Conservation (phyloP, 2,797 vertebrate species). For the Sarcoramphus papa region DNA sequence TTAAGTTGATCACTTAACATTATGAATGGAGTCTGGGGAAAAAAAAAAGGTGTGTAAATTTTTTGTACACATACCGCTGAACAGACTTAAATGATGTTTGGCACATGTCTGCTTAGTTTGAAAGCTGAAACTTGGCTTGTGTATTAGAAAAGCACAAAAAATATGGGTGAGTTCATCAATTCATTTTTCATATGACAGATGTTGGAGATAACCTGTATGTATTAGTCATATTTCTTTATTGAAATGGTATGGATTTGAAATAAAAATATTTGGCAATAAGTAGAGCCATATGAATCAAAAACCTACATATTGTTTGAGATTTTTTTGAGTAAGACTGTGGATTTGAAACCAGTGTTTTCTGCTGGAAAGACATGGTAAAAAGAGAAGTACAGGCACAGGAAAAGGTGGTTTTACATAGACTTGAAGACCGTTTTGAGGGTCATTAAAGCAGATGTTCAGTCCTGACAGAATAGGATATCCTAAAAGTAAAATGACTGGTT, state of each 20-base stretch:
- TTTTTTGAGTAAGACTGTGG: not conserved
- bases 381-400: not conserved
- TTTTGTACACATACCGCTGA: not conserved
- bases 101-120: not conserved
- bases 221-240: not conserved
- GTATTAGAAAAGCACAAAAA: not conserved
- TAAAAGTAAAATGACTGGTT: conserved; percentile 34
- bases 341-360: not conserved
- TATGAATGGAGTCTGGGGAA: not conserved
- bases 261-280: not conserved
- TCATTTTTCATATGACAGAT: not conserved
- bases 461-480: not conserved
- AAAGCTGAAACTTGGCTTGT: not conserved
- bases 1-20: not conserved
- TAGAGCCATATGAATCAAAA: not conserved
- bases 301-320: not conserved
- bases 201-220: not conserved
- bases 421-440: not conserved
- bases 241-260: not conserved
- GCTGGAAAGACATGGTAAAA: not conserved
- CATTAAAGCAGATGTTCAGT: conserved; percentile 16
- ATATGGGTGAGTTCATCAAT: not conserved
- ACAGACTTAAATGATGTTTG: not conserved
- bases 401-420: not conserved
- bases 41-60: not conserved